phyloP scores from a whole-genome alignment of 1,140 invertebrate genomes.

The Melitaea cinxia region DNA sequence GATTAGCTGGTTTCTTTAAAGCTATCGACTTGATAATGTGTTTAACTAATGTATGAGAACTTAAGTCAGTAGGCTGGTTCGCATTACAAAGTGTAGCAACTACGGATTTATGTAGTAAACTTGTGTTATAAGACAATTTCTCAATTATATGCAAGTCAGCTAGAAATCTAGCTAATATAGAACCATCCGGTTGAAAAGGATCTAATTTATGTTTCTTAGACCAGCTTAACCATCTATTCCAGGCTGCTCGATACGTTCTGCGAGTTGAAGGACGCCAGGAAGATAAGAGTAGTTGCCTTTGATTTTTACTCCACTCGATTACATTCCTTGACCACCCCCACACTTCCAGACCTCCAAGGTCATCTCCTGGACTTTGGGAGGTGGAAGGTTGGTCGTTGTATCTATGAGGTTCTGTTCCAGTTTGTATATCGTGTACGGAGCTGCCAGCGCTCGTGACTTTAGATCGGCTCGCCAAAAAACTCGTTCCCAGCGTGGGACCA shows the following conservation, averaged over 20 bases:
- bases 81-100: conserved; percentile 20
- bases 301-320: conserved; percentile 1
- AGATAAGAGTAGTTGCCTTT: conserved; percentile 29
- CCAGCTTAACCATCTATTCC: conserved; percentile 39
- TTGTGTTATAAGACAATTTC: conserved; percentile 36
- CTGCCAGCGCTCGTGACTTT: conserved; percentile 18
- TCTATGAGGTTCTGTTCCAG: conserved; percentile 31
- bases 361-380: conserved; percentile 34
- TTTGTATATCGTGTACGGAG: conserved; percentile 24
- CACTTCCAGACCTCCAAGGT: conserved; percentile 15
- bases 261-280: conserved; percentile 37
- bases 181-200: conserved; percentile 13
- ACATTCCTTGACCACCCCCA: neutral
- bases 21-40: conserved; percentile 23
- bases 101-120: conserved; percentile 39
- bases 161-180: conserved; percentile 30
- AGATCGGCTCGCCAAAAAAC: conserved; percentile 39
- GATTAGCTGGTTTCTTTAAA: neutral
- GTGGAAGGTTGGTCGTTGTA: conserved; percentile 25
- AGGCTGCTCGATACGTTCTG: conserved; percentile 39
- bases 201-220: conserved; percentile 23
- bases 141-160: conserved; percentile 26
- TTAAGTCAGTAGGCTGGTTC: neutral
- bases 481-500: conserved; percentile 36
- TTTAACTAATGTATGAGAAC: conserved; percentile 18